Base-by-base conservation (phyloP, 2,113 vertebrate species). In the Elephantulus edwardii region DNA sequence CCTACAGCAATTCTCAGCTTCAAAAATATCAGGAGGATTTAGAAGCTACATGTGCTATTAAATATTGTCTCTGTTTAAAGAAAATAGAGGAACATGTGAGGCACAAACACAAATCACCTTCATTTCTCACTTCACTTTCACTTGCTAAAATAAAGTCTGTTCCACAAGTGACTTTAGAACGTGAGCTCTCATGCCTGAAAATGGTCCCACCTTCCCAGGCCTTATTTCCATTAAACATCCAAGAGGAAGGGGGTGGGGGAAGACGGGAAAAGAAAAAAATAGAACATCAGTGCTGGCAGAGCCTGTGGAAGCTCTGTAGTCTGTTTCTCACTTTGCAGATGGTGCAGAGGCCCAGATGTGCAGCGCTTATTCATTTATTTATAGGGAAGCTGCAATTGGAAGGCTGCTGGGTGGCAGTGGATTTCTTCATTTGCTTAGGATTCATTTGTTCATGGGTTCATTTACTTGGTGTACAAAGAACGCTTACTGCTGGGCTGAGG, bases 31-130 rank as follows among this genome's bases (percentile, higher is more conserved):
- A 42, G 76, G 87, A 91, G 82, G 71, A 68, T 68, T 85, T 92
- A 79, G 83, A 89, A 68, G 48, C 22, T 42, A 64, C 78, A 2
- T 33, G 58, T 92, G 68, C 87, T 92, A 10, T 78, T 79, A 88
- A 91, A 93, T 76, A 81, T n/a, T 56, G 89, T 46, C 89, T 74
- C 3, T 68, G 72, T 85, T 92, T 84, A 84, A 88, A 92, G 91
- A 58, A 50, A 94, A 89, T 17, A 74, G 77, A 91, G 86, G 71
- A 83, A 56, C 3, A 54, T 5, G 20, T 40, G 89, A 72, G 40
- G 66, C 42, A 6, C 48, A 38, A 52, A 62, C n/a, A 77, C 42
- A 28, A 60, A 56, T 60, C 89, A 60, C 79, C 38, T 88, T 79
- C 60, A 14, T 87, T 91, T 75, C 68, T 33, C 24, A 13, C 42